A percentile compares a stretch with the other conserved stretches of the same genome.
Evolutionary conservation across 1,140 invertebrate species (phyloP).

Genomic region (Drosophila funebris): DNA sequence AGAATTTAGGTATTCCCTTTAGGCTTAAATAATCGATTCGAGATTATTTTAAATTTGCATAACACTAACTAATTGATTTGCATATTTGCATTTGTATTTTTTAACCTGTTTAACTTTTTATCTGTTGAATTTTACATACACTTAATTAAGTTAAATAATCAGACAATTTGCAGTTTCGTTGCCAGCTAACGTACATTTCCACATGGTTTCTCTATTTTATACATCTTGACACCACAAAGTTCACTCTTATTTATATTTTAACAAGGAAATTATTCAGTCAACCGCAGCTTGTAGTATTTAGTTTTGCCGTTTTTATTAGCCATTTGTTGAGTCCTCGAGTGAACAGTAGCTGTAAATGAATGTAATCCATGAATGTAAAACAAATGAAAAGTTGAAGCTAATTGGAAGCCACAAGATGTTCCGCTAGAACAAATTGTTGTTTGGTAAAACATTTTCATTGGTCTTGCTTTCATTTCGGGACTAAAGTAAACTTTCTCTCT

Average conservation of each 20-base stretch:
- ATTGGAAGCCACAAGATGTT: slow-evolving; percentile 38
- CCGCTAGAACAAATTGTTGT: slow-evolving; percentile 18
- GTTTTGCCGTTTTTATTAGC: slow-evolving; percentile 4
- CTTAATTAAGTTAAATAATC: no score
- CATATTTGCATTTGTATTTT: no score
- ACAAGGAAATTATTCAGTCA: background rate
- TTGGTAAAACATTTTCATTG: slow-evolving; percentile 27
- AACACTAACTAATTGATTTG: no score
- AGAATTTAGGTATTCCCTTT: no score
- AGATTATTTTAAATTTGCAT: no score
- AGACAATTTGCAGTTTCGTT: no score
- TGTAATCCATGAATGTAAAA: slow-evolving; percentile 4
- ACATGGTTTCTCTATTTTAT: background rate
- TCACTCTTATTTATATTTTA: no score
- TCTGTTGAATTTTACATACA: no score
- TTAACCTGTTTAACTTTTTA: no score
- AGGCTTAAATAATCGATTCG: no score
- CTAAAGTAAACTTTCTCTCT: slow-evolving; percentile 36
- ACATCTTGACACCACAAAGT: no score
- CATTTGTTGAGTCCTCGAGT: background rate
- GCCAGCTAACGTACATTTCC: no score
- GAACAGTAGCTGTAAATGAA: background rate
- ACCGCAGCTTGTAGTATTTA: background rate
- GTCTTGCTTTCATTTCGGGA: slow-evolving; percentile 5
- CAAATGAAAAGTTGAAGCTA: slow-evolving; percentile 28